Conservation (phyloP, 2,888 invertebrate species). For the Bombyx huttoni region DNA sequence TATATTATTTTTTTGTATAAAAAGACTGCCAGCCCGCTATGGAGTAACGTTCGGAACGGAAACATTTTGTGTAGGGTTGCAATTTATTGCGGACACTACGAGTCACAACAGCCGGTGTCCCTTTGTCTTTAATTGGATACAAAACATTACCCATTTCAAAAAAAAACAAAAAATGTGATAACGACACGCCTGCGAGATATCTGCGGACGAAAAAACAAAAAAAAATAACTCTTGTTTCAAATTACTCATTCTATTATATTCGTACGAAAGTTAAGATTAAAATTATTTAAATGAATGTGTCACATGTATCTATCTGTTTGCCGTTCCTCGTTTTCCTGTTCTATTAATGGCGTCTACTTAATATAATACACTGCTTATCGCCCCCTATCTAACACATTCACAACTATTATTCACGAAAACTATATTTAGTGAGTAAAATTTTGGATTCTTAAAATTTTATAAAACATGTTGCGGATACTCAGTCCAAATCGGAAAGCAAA, state of each 20-base stretch:
- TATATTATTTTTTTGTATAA: neutral
- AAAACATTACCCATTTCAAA: slow-evolving; percentile 55
- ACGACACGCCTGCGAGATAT: neutral
- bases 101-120: slow-evolving; percentile 46
- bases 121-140: slow-evolving; percentile 66
- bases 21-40: neutral
- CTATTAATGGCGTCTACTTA: neutral
- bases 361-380: neutral
- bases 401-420: too few species aligned
- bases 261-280: neutral
- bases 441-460: slow-evolving; percentile 8
- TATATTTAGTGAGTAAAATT: neutral
- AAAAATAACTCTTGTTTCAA: neutral
- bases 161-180: neutral
- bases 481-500: slow-evolving; percentile 44
- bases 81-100: slow-evolving; percentile 57
- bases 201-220: neutral
- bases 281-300: slow-evolving; percentile 9
- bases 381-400: too few species aligned
- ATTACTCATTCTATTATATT: neutral
- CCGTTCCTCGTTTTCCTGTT: neutral
- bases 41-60: slow-evolving; percentile 30
- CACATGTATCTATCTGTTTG: neutral
- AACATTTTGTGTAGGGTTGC: slow-evolving; percentile 58
- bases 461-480: slow-evolving; percentile 21